Evolutionary conservation across 2,113 vertebrate genomes (phyloP).

Genomic region (Nycticebus coucang): DNA sequence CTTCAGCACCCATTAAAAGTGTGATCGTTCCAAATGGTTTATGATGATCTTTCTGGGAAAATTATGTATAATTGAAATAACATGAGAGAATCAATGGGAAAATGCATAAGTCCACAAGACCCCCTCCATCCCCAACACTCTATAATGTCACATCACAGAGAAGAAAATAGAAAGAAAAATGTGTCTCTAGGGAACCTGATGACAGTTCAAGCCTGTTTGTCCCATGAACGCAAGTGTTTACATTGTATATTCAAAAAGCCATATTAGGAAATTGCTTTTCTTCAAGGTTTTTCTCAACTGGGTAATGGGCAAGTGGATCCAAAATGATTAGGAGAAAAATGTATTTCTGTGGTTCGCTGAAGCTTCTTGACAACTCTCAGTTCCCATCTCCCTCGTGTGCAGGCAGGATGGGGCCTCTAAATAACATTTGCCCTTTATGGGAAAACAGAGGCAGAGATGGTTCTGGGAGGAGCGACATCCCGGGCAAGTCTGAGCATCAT

Average conservation of each 20-base stretch:
- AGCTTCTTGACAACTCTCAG: neutral
- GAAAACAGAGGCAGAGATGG: neutral
- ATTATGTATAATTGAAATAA: constrained; percentile 52
- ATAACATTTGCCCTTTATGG: neutral
- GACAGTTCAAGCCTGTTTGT: constrained; percentile 56
- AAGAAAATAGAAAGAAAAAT: constrained; percentile 75
- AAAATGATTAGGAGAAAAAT: constrained; percentile 18
- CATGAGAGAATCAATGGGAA: constrained; percentile 64
- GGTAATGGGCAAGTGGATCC: constrained; percentile 32
- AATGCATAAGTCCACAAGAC: neutral
- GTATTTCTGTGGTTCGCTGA: neutral
- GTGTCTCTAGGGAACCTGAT: constrained; percentile 60
- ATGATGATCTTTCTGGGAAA: constrained; percentile 69
- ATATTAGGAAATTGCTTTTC: constrained; percentile 66
- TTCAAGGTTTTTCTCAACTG: constrained; percentile 61
- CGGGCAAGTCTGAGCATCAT: neutral
- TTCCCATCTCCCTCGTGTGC: neutral
- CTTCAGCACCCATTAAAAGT: constrained; percentile 36
- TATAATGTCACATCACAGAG: constrained; percentile 50
- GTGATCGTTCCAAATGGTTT: constrained; percentile 51
- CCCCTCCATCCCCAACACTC: neutral
- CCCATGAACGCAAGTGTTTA: constrained; percentile 62
- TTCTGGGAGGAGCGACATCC: neutral
- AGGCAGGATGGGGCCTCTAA: neutral
- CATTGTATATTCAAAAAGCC: constrained; percentile 35